Conservation (phyloP, 2,113 vertebrate genomes). For the Lepisosteus oculatus region DNA sequence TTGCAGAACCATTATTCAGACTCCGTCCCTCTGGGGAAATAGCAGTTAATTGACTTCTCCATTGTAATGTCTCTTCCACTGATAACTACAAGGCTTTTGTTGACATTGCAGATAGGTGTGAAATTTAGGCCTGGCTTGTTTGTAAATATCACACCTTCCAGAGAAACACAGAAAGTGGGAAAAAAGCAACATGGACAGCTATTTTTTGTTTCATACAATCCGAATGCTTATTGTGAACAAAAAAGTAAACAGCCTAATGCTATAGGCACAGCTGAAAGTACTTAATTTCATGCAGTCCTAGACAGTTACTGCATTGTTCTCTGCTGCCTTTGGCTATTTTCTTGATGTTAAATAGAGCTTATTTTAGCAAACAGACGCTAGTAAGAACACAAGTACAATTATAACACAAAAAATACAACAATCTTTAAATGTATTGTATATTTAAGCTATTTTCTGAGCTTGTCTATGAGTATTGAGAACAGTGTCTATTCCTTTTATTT, state of each 20-base stretch:
- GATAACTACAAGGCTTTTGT: constrained; percentile 40
- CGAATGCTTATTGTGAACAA: constrained; percentile 51
- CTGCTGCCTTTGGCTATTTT: constrained; percentile 53
- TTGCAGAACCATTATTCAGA: neutral
- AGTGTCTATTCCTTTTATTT: no score
- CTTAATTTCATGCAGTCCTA: constrained; percentile 54
- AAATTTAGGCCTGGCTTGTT: constrained; percentile 42
- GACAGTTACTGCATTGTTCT: constrained; percentile 61
- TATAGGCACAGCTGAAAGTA: constrained; percentile 80
- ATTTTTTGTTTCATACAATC: constrained; percentile 33
- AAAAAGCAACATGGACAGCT: constrained; percentile 37
- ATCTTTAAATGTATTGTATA: no score
- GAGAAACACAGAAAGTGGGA: constrained; percentile 29
- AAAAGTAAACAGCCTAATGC: constrained; percentile 56
- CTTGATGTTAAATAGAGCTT: constrained; percentile 61
- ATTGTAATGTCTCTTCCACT: constrained; percentile 32
- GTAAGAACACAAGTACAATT: constrained; percentile 37
- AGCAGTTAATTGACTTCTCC: constrained; percentile 28
- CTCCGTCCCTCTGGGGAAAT: constrained; percentile 3
- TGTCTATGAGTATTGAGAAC: no score
- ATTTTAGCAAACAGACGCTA: constrained; percentile 65
- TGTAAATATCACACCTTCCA: constrained; percentile 50
- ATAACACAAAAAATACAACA: neutral
- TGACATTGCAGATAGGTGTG: constrained; percentile 49
- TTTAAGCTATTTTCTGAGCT: no score